Base-by-base conservation (phyloP, 1,140 invertebrate species). In the Pararge aegeria region DNA sequence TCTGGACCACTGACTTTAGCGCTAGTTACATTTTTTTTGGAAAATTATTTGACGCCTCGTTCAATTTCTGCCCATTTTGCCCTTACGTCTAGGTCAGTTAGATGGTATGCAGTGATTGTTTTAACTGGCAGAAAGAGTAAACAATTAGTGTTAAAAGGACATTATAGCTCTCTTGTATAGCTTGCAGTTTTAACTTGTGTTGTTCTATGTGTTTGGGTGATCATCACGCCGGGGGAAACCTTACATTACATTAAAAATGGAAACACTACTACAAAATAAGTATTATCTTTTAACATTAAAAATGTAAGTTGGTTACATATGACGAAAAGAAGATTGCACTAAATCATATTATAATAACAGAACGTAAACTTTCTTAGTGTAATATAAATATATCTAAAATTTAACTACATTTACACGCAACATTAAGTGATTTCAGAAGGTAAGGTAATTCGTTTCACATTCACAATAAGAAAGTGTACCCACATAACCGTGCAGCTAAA, bases 201-300 rank as follows among this genome's bases (percentile, higher is more conserved):
- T 3, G n/a, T 12, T 12, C 30, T 34, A 12, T n/a, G n/a, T n/a
- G n/a, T n/a, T n/a, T n/a, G n/a, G n/a, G 7, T 34, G 30, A 12
- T 3, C 16, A 42, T 20, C 42, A 46, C 4, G 10, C 42, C 42
- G 19, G 42, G 10, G 1, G 10, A 6, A 19, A 5, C 10, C 42
- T 20, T 46, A 27, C 2, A 68, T 70, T 70, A 66, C 66, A 61
- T 66, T 70, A 59, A 76, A 73, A 73, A 81, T 71, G 61, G 66
- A 71, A 73, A 83, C 70, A 81, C 64, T 56, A 72, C 74, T 84
- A 82, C 71, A 80, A 86, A 82, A 82, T 81, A 80, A 63, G 29
- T 38, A 13, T 40, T 68, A 75, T 70, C 40, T 73, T 75, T 74
- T 75, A 69, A 64, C 56, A 61, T 63, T 44, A 42, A 46, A 52